These are phyloP conservation scores for Lutraria rhynchaena DNA, from an alignment of 1,140 invertebrate genomes.

Conservation along the genomic window DNA sequence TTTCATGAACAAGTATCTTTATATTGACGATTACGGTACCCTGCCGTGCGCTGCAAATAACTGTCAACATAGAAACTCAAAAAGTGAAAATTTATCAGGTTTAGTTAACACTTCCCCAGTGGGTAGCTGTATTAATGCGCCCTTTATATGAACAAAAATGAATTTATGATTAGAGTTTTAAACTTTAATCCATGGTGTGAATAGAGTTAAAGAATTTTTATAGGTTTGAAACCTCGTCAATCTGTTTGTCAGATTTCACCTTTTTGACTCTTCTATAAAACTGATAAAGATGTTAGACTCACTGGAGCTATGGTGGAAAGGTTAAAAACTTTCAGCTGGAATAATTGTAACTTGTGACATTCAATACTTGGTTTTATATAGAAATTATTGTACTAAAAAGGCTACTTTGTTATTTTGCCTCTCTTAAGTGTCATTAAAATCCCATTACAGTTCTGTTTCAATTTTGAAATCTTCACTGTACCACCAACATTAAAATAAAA, in stretches of 20 bases:
- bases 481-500: no score
- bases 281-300: slow-evolving; percentile 38
- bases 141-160: slow-evolving; percentile 45
- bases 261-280: slow-evolving; percentile 33
- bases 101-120: slow-evolving; percentile 39
- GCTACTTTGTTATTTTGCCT: no score
- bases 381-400: no score
- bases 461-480: no score
- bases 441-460: no score
- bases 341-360: no score
- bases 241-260: slow-evolving; percentile 54
- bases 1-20: slow-evolving; percentile 32
- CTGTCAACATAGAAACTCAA: slow-evolving; percentile 26
- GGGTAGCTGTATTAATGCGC: slow-evolving; percentile 37
- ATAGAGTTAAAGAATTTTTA: slow-evolving; percentile 56
- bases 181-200: slow-evolving; percentile 36
- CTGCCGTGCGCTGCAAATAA: slow-evolving; percentile 24
- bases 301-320: no score
- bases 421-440: no score
- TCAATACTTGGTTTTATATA: no score
- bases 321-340: no score
- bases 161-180: slow-evolving; percentile 53
- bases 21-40: slow-evolving; percentile 25
- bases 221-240: slow-evolving; percentile 48
- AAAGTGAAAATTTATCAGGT: slow-evolving; percentile 45